Evolutionary conservation across 2,113 vertebrate genomes (phyloP).

Genomic region (Prinia subflava): DNA sequence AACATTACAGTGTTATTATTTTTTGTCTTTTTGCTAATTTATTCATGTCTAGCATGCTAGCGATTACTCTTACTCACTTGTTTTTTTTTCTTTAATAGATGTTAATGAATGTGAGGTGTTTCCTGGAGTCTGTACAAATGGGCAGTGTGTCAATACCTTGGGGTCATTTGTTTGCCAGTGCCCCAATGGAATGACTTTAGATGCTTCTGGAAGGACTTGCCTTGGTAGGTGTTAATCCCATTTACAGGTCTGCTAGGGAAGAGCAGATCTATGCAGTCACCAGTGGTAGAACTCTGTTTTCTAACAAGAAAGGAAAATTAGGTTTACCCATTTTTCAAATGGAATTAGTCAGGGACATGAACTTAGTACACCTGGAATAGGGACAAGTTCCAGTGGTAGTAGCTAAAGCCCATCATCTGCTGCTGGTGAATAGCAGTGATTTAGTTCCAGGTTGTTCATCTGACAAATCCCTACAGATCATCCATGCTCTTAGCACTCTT

Average conservation of each 20-base stretch:
- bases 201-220: slow-evolving; percentile 89
- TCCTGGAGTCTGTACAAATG: slow-evolving; percentile 92
- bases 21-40: neutral
- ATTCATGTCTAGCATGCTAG: neutral
- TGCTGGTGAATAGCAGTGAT: neutral
- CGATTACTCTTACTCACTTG: neutral
- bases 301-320: neutral
- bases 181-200: slow-evolving; percentile 91
- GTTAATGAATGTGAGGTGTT: slow-evolving; percentile 96
- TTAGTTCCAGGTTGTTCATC: neutral
- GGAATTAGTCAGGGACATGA: neutral
- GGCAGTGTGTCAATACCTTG: slow-evolving; percentile 87
- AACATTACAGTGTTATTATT: neutral
- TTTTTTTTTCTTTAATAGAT: slow-evolving; percentile 73
- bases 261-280: neutral
- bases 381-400: neutral
- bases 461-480: neutral
- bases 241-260: neutral
- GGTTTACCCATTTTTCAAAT: neutral
- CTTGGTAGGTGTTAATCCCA: slow-evolving; percentile 79
- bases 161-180: slow-evolving; percentile 96
- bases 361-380: neutral
- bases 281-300: neutral
- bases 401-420: neutral
- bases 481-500: neutral